Evolutionary conservation across 2,113 vertebrate species (phyloP).

Genomic region (Apteryx mantelli): DNA sequence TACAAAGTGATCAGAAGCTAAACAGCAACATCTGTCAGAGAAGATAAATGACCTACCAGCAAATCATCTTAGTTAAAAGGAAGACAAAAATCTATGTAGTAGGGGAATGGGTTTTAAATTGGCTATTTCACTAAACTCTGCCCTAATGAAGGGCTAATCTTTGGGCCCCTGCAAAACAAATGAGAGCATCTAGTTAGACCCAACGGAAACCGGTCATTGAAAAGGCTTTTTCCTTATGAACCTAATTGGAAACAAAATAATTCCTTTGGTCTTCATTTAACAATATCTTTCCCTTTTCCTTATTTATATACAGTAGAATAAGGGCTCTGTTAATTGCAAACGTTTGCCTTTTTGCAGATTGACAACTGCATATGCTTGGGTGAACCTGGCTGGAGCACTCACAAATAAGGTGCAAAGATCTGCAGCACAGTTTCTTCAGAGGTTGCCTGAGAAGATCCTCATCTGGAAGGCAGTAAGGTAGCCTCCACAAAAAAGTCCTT

Average conservation of each 20-base stretch:
- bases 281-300: slow-evolving; percentile 31
- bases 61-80: slow-evolving; percentile 60
- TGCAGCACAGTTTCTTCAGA: neutral
- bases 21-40: slow-evolving; percentile 55
- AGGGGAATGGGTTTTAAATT: slow-evolving; percentile 61
- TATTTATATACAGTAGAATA: slow-evolving; percentile 53
- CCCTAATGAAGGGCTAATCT: slow-evolving; percentile 58
- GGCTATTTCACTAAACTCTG: slow-evolving; percentile 49
- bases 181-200: slow-evolving; percentile 40
- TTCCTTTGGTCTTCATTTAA: slow-evolving; percentile 65
- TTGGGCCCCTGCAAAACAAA: slow-evolving; percentile 55
- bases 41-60: slow-evolving; percentile 43
- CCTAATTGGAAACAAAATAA: slow-evolving; percentile 54
- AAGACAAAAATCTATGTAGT: slow-evolving; percentile 48
- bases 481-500: neutral
- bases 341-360: neutral
- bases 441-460: neutral
- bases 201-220: slow-evolving; percentile 25
- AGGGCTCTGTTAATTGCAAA: slow-evolving; percentile 35
- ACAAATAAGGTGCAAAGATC: neutral
- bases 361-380: neutral
- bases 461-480: neutral
- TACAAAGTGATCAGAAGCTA: slow-evolving; percentile 50
- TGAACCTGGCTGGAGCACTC: neutral
- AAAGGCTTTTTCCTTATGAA: slow-evolving; percentile 38